Evolutionary conservation across 2,113 vertebrate species (phyloP).

Genomic region (Solea solea): DNA sequence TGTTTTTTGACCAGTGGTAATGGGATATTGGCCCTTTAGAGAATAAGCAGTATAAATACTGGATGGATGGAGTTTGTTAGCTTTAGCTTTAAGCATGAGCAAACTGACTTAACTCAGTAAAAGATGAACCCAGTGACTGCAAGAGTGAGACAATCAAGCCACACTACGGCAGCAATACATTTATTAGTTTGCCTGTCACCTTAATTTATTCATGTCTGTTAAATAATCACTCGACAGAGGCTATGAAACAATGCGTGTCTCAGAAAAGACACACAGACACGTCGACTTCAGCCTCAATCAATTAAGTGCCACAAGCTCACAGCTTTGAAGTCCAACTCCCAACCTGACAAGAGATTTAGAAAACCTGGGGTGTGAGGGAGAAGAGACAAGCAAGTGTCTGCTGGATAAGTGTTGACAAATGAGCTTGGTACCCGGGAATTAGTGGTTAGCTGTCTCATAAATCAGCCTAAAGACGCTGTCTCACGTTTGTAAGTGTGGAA

Average conservation of each 20-base stretch:
- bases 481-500: too few species aligned
- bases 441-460: conserved; percentile 10
- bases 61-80: too few species aligned
- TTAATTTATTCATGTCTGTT: neutral
- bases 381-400: conserved; percentile 3
- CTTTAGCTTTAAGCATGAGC: too few species aligned
- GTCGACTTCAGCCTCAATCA: conserved; percentile 10
- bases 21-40: too few species aligned
- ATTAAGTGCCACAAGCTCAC: neutral
- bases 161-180: too few species aligned
- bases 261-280: neutral
- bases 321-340: neutral
- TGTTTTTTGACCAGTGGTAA: too few species aligned
- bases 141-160: too few species aligned
- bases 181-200: too few species aligned
- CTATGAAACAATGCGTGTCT: neutral
- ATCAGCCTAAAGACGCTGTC: too few species aligned
- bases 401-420: conserved; percentile 45
- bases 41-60: too few species aligned
- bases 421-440: conserved; percentile 43
- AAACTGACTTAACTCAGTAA: too few species aligned
- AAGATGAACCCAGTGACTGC: too few species aligned
- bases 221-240: neutral
- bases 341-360: conserved; percentile 12
- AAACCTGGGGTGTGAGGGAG: neutral